Conservation (phyloP, 2,113 vertebrate genomes). For the Xiphophorus couchianus region DNA sequence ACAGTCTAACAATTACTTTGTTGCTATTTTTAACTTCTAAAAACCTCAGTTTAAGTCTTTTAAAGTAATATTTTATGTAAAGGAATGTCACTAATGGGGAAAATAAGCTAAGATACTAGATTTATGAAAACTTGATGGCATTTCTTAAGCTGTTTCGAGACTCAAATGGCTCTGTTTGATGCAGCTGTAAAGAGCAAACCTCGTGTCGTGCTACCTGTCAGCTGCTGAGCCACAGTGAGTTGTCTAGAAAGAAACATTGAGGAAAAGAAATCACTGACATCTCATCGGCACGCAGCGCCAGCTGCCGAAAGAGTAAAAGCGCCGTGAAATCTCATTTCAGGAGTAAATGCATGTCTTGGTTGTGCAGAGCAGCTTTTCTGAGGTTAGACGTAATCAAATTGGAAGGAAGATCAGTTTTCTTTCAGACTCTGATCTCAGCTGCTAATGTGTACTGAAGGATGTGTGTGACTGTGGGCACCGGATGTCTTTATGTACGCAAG, state of each 20-base stretch:
- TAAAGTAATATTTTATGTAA: background rate
- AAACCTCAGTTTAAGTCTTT: background rate
- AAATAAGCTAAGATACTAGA: background rate
- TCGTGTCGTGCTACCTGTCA: background rate
- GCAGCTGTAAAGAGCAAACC: conserved; percentile 1
- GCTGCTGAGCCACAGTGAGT: conserved; percentile 1
- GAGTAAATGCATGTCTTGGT: conserved; percentile 2
- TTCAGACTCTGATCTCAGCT: conserved; percentile 23
- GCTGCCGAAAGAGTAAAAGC: background rate
- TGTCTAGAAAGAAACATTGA: conserved; percentile 15
- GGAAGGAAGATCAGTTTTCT: background rate
- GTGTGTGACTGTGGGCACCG: background rate
- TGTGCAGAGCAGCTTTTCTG: conserved; percentile 6
- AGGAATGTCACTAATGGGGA: background rate
- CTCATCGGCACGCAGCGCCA: background rate
- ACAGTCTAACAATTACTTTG: background rate
- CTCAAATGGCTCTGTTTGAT: background rate
- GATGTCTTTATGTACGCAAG: conserved; percentile 8
- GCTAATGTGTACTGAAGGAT: background rate
- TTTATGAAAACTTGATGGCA: background rate
- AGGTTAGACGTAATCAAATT: background rate
- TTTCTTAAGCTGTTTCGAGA: conserved; percentile 1
- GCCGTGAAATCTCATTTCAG: background rate
- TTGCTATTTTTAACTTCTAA: background rate
- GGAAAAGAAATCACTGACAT: conserved; percentile 11